Conservation (phyloP, 2,888 invertebrate species). For the Troglohyphantes excavatus region DNA sequence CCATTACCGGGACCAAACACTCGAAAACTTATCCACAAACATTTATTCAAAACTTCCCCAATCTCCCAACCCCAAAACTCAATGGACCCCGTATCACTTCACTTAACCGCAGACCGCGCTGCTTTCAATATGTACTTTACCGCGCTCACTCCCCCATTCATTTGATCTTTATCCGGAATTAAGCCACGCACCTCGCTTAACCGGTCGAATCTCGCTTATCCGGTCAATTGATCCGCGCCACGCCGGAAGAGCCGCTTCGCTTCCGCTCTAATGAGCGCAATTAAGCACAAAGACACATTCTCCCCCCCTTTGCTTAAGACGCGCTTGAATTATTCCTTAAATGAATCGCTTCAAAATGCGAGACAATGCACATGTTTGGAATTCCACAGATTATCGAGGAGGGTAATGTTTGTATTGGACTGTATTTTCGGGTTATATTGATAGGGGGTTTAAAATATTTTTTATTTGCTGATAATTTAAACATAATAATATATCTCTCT, state of each 20-base stretch:
- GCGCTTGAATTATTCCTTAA: background rate
- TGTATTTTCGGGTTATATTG: too few species aligned
- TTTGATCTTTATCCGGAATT: constrained; percentile 2
- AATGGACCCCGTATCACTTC: background rate
- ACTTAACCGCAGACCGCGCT: background rate
- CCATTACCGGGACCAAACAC: background rate
- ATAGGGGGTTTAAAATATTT: too few species aligned
- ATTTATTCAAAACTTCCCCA: background rate
- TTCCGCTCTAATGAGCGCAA: constrained; percentile 27
- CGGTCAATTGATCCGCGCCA: constrained; percentile 10
- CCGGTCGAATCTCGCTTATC: background rate
- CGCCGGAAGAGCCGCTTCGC: constrained; percentile 15
- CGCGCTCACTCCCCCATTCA: background rate
- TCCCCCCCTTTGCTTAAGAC: background rate
- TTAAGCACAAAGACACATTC: constrained; percentile 7
- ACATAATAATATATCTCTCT: too few species aligned
- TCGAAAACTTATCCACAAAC: background rate
- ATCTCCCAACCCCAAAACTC: background rate
- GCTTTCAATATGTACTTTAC: constrained; percentile 1
- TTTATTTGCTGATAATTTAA: too few species aligned
- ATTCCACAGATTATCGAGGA: background rate
- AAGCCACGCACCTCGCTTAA: too few species aligned
- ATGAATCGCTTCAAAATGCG: background rate
- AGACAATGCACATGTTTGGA: background rate
- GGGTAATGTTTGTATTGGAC: too few species aligned